Evolutionary conservation across 2,888 invertebrate genomes (phyloP).

Genomic region (Lithophane semibrunnea): DNA sequence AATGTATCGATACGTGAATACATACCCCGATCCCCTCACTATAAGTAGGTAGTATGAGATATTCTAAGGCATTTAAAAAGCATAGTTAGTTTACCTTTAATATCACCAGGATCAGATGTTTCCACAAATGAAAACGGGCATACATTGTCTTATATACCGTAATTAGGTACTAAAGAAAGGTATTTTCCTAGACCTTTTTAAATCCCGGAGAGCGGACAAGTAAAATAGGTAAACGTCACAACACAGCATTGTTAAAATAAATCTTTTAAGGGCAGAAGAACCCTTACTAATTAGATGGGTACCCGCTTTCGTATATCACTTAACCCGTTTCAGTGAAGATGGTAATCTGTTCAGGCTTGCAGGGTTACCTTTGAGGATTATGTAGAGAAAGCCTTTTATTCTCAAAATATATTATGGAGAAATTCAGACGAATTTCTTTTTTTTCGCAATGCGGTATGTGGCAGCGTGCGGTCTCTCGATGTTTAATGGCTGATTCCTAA

Average conservation of each 20-base stretch:
- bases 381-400: constrained; percentile 33
- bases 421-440: constrained; percentile 4
- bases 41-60: not conserved
- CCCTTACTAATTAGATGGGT: constrained; percentile 59
- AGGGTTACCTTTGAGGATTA: constrained; percentile 48
- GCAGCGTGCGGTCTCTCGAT: not conserved
- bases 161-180: not conserved
- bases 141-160: constrained; percentile 20
- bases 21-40: not conserved
- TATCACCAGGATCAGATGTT: constrained; percentile 8
- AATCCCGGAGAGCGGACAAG: constrained; percentile 30
- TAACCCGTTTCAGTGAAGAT: constrained; percentile 56
- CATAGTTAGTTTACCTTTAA: not conserved
- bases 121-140: constrained; percentile 1
- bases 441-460: constrained; percentile 44
- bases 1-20: constrained; percentile 9
- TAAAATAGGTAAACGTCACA: constrained; percentile 41
- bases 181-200: constrained; percentile 44
- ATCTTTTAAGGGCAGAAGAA: constrained; percentile 51
- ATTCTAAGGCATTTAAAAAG: not conserved
- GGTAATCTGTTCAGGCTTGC: constrained; percentile 48
- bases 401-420: constrained; percentile 12
- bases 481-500: constrained; percentile 10
- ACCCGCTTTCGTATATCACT: constrained; percentile 59
- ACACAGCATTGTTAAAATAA: constrained; percentile 50